Conservation (phyloP, 53 echinoderm and acorn worm genomes). For the Luidia sarsii region DNA sequence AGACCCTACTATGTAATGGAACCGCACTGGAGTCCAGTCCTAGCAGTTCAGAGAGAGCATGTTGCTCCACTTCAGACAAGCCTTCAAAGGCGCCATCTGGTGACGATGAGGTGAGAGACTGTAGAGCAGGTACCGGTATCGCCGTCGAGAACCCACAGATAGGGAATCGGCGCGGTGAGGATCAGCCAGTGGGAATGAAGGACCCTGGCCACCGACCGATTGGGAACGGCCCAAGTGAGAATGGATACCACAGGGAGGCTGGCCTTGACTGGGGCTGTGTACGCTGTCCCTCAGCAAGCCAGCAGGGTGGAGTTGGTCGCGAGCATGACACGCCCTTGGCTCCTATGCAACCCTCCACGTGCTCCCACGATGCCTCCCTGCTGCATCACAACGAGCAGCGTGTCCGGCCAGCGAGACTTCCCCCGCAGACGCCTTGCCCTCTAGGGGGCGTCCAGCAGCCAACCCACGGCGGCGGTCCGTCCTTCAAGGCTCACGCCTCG, state of each 20-base stretch:
- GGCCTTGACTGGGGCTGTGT: neutral
- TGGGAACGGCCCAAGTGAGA: conserved; percentile 11
- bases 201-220: neutral
- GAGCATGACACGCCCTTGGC: neutral
- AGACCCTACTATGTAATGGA: conserved; percentile 38
- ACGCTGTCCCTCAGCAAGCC: neutral
- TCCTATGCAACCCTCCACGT: conserved; percentile 10
- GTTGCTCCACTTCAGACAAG: too few relatives aligned
- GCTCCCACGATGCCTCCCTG: conserved; percentile 16
- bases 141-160: conserved; percentile 19
- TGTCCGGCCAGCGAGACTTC: neutral
- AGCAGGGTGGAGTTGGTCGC: neutral
- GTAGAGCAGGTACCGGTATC: neutral
- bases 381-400: neutral
- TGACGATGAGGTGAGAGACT: too few relatives aligned
- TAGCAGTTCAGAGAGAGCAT: too few relatives aligned
- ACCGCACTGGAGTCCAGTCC: neutral
- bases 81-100: too few relatives aligned
- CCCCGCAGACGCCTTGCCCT: neutral
- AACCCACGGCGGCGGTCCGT: too few relatives aligned
- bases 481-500: too few relatives aligned
- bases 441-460: neutral
- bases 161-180: conserved; percentile 17
- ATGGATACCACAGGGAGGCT: neutral
- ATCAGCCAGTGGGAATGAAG: neutral